Evolutionary conservation across 2,888 invertebrate genomes (phyloP), one percentile per base, ranked within the genome.

Genomic region (Danaus chrysippus): DNA sequence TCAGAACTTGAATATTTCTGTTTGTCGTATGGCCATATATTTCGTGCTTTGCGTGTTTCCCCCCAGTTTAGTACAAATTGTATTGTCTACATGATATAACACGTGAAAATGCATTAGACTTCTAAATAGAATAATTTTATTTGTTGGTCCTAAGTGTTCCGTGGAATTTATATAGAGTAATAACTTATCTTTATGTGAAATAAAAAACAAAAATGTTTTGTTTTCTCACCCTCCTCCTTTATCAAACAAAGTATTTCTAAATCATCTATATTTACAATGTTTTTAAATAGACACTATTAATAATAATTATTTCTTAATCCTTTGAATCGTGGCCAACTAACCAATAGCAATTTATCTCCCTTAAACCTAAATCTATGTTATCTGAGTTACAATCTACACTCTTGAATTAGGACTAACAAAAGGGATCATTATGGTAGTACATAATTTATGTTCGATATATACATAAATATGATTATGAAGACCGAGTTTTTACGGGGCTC

Each of bases 31-130:
- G 70, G 68, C 65, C 62, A 70, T 74, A 75, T 75, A 70, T 70
- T 67, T 66, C 63, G 66, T 69, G 72, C 73, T 72, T 78, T 74
- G 77, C 81, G 78, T 80, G 78, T 73, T 70, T 68, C 66, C 65
- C 62, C 65, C 73, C 77, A 78, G 76, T 79, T 78, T 72, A 67
- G 68, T 65, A 49, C 68, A 76, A 78, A 79, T 80, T 79, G 77
- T 79, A 80, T 81, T 82, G 78, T 74, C 77, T 76, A 69, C 66
- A 66, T 64, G 63, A 68, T 71, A 73, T 75, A 72, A 71, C 75
- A 64, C 57, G 70, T 65, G 68, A 61, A 70, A 67, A 71, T 67
- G 68, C 73, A 72, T 72, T 67, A 69, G 70, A 71, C 74, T 72
- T 71, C 57, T 58, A 15, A 41, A 67, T 69, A 59, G 64, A 68